These are phyloP conservation scores for Carcharodon carcharias DNA, from an alignment of 2,797 vertebrate genomes.

Conservation along the genomic window DNA sequence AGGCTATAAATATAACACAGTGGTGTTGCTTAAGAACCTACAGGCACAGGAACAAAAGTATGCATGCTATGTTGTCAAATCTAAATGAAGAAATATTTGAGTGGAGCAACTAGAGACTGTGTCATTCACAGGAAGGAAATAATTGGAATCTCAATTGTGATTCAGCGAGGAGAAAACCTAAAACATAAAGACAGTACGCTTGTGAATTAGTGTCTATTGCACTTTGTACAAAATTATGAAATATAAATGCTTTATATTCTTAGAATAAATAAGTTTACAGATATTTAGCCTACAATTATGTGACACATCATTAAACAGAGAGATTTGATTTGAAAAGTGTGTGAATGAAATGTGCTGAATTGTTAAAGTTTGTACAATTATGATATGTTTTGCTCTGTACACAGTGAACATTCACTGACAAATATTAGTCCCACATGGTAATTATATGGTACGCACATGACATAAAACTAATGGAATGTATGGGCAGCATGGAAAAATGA, in stretches of 20 bases:
- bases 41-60: neutral
- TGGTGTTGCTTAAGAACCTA: neutral
- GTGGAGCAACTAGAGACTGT: neutral
- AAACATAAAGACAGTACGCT: neutral
- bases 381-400: neutral
- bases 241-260: neutral
- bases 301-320: neutral
- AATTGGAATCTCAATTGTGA: constrained; percentile 19
- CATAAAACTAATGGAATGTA: constrained; percentile 22
- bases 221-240: neutral
- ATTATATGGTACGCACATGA: neutral
- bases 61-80: neutral
- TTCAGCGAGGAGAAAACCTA: neutral
- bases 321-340: neutral
- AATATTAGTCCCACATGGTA: constrained; percentile 16
- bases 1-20: neutral
- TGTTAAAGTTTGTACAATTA: neutral
- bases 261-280: neutral
- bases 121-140: constrained; percentile 29
- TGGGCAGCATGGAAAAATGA: neutral
- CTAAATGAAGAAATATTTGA: constrained; percentile 12
- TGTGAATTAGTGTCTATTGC: neutral
- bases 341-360: neutral
- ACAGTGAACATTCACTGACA: constrained; percentile 27
- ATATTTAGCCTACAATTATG: neutral